phyloP scores from a whole-genome alignment of 2,113 vertebrate genomes.

The Numenius arquata region DNA sequence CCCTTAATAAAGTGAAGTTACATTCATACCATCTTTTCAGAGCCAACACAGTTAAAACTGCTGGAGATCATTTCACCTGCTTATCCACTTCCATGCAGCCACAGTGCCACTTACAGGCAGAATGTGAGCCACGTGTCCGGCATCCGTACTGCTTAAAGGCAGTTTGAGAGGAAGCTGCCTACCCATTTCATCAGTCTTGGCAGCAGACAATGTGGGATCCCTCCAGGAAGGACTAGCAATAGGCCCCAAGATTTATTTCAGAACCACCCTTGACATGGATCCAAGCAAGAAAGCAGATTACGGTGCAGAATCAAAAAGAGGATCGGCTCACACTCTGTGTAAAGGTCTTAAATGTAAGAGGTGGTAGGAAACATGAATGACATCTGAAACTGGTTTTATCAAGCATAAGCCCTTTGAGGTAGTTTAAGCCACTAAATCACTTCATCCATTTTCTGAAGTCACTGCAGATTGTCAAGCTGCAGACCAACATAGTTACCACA shows the following conservation, averaged over 20 bases:
- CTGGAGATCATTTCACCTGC: background rate
- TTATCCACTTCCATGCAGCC: background rate
- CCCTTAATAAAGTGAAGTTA: background rate
- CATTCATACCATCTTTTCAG: background rate
- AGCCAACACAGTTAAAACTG: background rate
- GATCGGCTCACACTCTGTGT: background rate
- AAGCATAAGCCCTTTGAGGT: background rate
- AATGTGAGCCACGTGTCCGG: background rate
- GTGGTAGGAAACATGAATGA: background rate
- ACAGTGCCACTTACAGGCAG: background rate
- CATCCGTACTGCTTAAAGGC: background rate
- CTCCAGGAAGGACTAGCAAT: background rate
- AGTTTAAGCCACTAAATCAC: background rate
- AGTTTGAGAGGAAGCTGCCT: background rate
- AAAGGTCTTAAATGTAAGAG: background rate
- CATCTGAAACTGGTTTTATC: background rate
- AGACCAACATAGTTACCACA: background rate
- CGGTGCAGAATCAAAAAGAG: background rate
- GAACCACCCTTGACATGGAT: background rate
- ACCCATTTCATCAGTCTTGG: background rate
- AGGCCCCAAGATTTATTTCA: background rate
- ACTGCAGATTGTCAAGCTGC: background rate
- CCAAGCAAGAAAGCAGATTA: background rate
- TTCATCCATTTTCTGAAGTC: background rate
- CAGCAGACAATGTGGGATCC: background rate